Evolutionary conservation across 1,140 invertebrate genomes (phyloP), one percentile per base, ranked within the genome.

Genomic region (Dreissena polymorpha): DNA sequence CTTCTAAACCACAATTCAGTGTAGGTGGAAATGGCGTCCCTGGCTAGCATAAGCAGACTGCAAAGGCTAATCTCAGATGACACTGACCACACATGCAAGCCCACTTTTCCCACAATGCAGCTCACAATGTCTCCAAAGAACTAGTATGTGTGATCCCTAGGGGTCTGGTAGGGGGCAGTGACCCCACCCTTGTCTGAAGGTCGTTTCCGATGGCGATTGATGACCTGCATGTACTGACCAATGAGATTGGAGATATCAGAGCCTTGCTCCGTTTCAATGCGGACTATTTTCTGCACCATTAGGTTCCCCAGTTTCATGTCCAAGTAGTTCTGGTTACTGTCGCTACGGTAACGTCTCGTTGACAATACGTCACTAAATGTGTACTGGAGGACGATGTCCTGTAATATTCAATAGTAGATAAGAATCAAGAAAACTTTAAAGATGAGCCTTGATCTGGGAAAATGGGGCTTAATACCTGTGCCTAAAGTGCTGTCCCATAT

Each of bases 241-340:
- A 99, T 98, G 76, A 99, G 95, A 84, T 98, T 95, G 14, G 97
- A 97, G 85, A 99, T 98, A 88, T 94, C 94, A 51, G 93, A 92
- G 64, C 94, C 94, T 93, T 99, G 98, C 92, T 99, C 98, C 2
- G 98, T 99, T 92, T 99, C 98, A 80, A 99, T 95, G 87, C 98
- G 94, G 27, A 98, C 98, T 83, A 99, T 98, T 83, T 97, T 95
- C 93, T 99, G 97, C 90, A 98, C 97, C 95, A 99, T 97, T 86
- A 99, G 93, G 91, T 98, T 99, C 23, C 98, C 98, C 91, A 97
- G 97, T 93, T 99, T 99, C 96, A 99, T 97, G 93, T 99, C 98
- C 91, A 99, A 94, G 92, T 97, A 99, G 68, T 99, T 94, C 0
- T 97, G 96, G 49, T 97, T 97, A 92, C 98, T 97, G 90, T 99